Conservation (phyloP, 2,797 vertebrate genomes). For the Darevskia nairensis region DNA sequence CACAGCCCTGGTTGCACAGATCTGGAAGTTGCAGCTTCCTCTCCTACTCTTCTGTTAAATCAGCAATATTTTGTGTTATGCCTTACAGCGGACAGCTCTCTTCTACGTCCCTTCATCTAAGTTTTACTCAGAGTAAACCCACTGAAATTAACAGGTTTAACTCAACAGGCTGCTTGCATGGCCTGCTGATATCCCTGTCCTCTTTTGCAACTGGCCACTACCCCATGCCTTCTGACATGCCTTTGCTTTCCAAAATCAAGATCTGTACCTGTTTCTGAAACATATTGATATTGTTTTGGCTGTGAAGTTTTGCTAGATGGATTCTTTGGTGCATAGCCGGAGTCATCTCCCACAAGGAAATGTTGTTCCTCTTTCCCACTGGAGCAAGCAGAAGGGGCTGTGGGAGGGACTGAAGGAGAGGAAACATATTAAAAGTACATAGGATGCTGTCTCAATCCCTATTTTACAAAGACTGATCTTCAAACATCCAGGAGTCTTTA, state of each 20-base stretch:
- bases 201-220: neutral
- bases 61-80: neutral
- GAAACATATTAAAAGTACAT: neutral
- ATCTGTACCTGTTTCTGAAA: constrained; percentile 11
- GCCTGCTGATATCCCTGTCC: neutral
- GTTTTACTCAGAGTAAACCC: too few relatives aligned
- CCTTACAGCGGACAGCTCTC: neutral
- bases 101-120: too few relatives aligned
- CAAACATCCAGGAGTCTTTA: neutral
- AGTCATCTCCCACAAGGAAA: neutral
- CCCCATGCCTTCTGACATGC: neutral
- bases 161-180: neutral
- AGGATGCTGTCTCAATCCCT: neutral
- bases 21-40: neutral
- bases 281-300: neutral
- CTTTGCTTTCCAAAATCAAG: neutral
- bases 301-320: neutral
- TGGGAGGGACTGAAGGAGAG: neutral
- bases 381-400: neutral
- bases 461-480: neutral
- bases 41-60: neutral
- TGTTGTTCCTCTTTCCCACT: neutral
- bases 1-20: neutral
- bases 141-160: too few relatives aligned
- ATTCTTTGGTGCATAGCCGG: neutral